phyloP scores from a whole-genome alignment of 2,888 invertebrate genomes.

The Lasioglossum morio region DNA sequence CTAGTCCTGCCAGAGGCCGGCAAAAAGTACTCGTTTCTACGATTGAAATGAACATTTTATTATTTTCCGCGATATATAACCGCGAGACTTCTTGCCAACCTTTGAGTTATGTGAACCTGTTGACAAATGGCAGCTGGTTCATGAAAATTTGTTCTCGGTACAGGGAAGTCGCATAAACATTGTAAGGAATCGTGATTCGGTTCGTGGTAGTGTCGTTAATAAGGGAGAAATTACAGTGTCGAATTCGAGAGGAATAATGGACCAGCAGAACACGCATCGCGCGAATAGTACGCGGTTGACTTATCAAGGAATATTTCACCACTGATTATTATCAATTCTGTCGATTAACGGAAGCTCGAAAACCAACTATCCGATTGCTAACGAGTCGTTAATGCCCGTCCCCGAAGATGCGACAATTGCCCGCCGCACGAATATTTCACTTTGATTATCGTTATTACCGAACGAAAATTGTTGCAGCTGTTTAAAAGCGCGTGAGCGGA shows the following conservation, averaged over 20 bases:
- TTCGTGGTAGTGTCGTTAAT: not conserved
- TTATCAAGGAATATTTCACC: conserved; percentile 15
- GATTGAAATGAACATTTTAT: too few relatives aligned
- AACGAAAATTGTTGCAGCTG: conserved; percentile 32
- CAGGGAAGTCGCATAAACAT: not conserved
- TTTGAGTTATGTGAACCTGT: too few relatives aligned
- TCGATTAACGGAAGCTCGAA: conserved; percentile 22
- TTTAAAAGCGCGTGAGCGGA: conserved; percentile 25
- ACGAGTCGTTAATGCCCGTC: conserved; percentile 10
- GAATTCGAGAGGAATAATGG: not conserved
- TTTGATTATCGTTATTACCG: conserved; percentile 35
- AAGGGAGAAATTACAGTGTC: not conserved
- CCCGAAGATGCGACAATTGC: conserved; percentile 21
- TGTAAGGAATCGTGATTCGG: not conserved
- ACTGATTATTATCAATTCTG: conserved; percentile 16
- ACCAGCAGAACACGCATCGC: not conserved
- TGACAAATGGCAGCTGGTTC: too few relatives aligned
- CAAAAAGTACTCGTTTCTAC: too few relatives aligned
- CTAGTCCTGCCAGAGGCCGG: too few relatives aligned
- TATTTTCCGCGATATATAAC: too few relatives aligned
- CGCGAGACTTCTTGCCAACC: too few relatives aligned
- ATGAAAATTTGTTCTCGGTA: not conserved
- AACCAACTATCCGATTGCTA: conserved; percentile 13
- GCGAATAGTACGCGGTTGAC: not conserved
- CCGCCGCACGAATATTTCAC: conserved; percentile 30